Evolutionary conservation across 1,140 invertebrate species (phyloP).

Genomic region (Drosophila suzukii): DNA sequence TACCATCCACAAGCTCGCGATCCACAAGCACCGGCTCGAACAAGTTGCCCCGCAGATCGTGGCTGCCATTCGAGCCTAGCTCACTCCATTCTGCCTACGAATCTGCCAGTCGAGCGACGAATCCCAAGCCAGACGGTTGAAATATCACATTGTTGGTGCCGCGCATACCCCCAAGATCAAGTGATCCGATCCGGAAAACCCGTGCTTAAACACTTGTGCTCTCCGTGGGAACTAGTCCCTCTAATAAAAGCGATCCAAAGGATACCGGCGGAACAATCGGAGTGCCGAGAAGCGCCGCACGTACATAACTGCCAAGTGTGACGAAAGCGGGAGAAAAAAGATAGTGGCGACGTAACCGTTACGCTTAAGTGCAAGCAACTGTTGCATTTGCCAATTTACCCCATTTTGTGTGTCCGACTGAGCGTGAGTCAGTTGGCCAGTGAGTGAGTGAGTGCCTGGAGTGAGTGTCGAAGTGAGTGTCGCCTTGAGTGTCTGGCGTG

Average conservation of each 20-base stretch:
- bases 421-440: conserved; percentile 29
- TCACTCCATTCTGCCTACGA: conserved; percentile 33
- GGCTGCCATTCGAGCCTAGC: conserved; percentile 31
- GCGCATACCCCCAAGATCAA: not conserved
- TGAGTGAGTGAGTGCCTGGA: conserved; percentile 26
- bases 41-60: conserved; percentile 50
- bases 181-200: conserved; percentile 15
- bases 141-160: conserved; percentile 3
- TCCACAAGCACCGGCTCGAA: conserved; percentile 39
- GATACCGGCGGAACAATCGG: conserved; percentile 3
- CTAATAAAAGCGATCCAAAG: conserved; percentile 4
- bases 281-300: conserved; percentile 7
- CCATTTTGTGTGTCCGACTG: conserved; percentile 36
- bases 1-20: conserved; percentile 24
- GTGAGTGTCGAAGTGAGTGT: conserved; percentile 40
- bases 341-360: conserved; percentile 73
- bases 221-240: conserved; percentile 8
- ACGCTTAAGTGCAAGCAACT: conserved; percentile 69
- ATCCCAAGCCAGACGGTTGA: conserved; percentile 61
- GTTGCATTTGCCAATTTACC: conserved; percentile 76
- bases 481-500: conserved; percentile 4
- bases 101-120: conserved; percentile 58
- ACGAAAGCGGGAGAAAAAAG: conserved; percentile 38
- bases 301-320: conserved; percentile 20
- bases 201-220: not conserved